Evolutionary conservation across 2,113 vertebrate genomes (phyloP).

Genomic region (Alectura lathami): DNA sequence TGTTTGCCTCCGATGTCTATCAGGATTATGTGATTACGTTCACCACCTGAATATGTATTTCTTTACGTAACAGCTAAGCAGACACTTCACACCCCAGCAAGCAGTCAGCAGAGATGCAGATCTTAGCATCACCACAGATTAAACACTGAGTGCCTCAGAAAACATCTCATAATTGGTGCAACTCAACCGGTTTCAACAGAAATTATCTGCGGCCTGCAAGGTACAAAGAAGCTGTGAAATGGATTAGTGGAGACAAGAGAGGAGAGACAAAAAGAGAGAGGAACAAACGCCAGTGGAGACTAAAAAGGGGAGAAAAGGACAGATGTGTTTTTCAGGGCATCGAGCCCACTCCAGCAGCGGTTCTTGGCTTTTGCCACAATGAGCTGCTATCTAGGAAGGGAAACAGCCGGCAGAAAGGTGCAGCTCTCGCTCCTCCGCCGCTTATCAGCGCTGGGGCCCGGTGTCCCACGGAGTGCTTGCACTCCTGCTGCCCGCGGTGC

Average conservation of each 20-base stretch:
- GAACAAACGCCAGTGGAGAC: not conserved
- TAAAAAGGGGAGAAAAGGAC: not conserved
- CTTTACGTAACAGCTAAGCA: conserved; percentile 9
- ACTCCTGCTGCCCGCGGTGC: not conserved
- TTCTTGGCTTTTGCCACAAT: not conserved
- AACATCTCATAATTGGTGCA: not conserved
- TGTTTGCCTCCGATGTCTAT: not conserved
- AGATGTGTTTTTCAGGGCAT: not conserved
- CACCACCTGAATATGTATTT: conserved; percentile 13
- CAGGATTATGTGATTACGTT: conserved; percentile 10
- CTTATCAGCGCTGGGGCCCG: not conserved
- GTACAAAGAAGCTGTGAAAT: not conserved
- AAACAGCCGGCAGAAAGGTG: not conserved
- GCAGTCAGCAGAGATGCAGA: not conserved
- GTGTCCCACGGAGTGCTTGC: not conserved
- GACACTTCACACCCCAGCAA: conserved; percentile 5
- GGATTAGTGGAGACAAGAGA: not conserved
- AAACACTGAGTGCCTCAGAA: not conserved
- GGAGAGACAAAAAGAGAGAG: not conserved
- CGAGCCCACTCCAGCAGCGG: not conserved
- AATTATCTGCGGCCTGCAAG: not conserved
- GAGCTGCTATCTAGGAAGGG: not conserved
- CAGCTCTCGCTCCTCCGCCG: not conserved
- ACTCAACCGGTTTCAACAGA: not conserved
- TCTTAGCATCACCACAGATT: conserved; percentile 12